phyloP scores from a whole-genome alignment of 1,140 invertebrate species.

The Zophobas atratus region DNA sequence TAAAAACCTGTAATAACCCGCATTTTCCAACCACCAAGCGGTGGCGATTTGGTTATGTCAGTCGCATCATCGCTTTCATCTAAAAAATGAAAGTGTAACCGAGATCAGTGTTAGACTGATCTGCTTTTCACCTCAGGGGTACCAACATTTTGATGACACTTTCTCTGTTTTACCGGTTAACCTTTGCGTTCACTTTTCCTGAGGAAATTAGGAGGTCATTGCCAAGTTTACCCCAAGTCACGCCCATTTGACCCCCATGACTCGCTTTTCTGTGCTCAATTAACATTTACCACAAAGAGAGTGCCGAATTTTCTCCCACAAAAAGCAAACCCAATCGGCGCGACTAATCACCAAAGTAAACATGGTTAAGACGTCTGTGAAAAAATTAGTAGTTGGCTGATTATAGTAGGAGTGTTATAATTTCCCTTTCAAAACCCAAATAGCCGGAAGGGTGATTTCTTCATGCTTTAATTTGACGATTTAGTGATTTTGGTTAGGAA shows the following conservation, averaged over 20 bases:
- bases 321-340: background rate
- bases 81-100: conserved; percentile 34
- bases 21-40: background rate
- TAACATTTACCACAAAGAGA: background rate
- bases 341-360: background rate
- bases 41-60: background rate
- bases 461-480: background rate
- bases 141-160: background rate
- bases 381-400: background rate
- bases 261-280: too few species aligned
- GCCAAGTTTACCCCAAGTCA: conserved; percentile 5
- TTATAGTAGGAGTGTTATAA: background rate
- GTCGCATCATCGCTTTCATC: conserved; percentile 18
- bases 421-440: conserved; percentile 21
- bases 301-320: background rate
- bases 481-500: background rate
- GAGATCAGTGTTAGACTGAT: conserved; percentile 16
- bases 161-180: background rate
- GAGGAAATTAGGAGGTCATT: conserved; percentile 22
- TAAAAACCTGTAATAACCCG: background rate
- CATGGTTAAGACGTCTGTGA: background rate
- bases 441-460: background rate
- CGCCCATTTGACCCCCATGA: background rate
- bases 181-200: conserved; percentile 16
- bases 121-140: conserved; percentile 1